Evolutionary conservation across 1,140 invertebrate species (phyloP), one percentile per base, ranked within the genome.

Genomic region (Cherax destructor): DNA sequence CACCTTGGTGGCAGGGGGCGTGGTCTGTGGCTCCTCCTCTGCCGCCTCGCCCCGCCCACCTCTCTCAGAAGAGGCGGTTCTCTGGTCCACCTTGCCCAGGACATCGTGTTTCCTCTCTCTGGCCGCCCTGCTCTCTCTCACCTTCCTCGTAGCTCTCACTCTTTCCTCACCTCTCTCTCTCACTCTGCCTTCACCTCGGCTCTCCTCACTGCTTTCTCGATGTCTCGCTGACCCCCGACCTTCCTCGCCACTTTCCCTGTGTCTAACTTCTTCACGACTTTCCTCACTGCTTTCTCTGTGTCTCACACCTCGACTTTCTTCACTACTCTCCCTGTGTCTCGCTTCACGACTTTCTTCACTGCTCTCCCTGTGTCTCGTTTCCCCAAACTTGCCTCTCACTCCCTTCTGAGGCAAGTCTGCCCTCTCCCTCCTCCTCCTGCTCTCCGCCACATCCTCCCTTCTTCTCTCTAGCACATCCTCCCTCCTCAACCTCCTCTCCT

Each of bases 401-500:
- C 41, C 80, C 74, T 21, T 56, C 61, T 88, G 74, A 30, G 47
- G 6, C 80, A 47, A 18, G 0, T 86, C 84, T n/a, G 72, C 41
- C 78, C 47, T 52, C 74, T 77, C 59, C n/a, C 56, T 77, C 74
- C 81, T 47, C 59, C 59, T 61, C 41, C 50, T 30, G 24, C 56
- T 65, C 59, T n/a, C 59, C 59, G 9, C 50, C n/a, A 50, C 50
- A 18, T 72, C 65, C n/a, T 11, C 24, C 16, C 47, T 49, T 21
- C 83, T 72, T 10, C 65, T 69, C 59, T 74, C 61, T n/a, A 18
- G 18, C 16, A 16, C 47, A 11, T 74, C 41, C 30, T 72, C 83
- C 21, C 83, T 72, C 83, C 83, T 69, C 59, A 50, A 59, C 65
- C 83, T 49, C 83, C 59, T 74, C 83, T 84, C 83, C 56, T 88